phyloP scores from a whole-genome alignment of 2,113 vertebrate genomes.

The Sylvietta virens region DNA sequence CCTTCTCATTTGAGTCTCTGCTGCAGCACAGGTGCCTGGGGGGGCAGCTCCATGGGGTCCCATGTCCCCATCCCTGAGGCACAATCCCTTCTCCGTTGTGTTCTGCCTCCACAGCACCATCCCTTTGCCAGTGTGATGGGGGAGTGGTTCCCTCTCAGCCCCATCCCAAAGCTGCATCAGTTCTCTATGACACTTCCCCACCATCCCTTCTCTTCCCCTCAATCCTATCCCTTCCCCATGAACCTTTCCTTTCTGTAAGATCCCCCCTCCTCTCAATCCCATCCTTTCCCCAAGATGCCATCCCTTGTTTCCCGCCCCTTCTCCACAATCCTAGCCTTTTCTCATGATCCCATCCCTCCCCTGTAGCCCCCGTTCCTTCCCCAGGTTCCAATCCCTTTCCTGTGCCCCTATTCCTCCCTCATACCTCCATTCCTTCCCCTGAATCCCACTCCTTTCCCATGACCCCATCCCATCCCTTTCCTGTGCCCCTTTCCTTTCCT shows the following conservation, averaged over 20 bases:
- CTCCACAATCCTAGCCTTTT: background rate
- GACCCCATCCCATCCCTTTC: background rate
- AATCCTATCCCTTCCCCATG: background rate
- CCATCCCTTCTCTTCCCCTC: background rate
- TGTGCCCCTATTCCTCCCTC: background rate
- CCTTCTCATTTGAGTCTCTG: background rate
- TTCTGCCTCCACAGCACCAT: fast-evolving
- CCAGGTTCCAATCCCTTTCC: background rate
- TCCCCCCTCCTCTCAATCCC: too few species aligned
- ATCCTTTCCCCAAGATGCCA: background rate
- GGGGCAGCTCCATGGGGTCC: fast-evolving
- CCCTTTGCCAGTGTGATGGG: background rate
- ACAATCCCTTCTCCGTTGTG: fast-evolving
- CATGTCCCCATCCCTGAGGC: background rate
- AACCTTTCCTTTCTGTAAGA: background rate
- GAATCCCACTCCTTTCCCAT: background rate
- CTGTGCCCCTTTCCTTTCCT: background rate
- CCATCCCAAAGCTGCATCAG: background rate
- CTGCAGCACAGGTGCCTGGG: fast-evolving
- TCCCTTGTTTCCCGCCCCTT: background rate
- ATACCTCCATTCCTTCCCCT: background rate
- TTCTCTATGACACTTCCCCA: background rate
- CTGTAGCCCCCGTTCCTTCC: background rate
- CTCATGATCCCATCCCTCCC: too few species aligned
- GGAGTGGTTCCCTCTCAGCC: background rate